Base-by-base conservation (phyloP, 1,140 invertebrate species). In the Penaeus vannamei region DNA sequence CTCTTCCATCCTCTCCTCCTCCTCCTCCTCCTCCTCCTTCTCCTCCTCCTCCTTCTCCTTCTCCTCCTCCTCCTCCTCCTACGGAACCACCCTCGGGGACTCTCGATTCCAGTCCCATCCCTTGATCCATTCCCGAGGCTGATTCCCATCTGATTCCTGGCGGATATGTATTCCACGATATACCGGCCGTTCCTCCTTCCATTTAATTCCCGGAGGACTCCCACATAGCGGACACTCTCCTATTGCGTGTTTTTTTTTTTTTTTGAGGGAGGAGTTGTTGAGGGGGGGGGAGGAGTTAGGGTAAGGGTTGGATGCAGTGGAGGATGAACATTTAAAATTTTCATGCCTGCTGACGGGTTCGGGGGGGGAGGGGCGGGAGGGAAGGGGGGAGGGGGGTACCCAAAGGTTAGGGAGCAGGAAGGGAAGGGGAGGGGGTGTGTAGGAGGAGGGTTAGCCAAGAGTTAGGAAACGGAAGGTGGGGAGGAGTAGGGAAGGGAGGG, bases 71-170 rank as follows among this genome's bases (percentile, higher is more conserved):
- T 61, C 72, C 26, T 19, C 62, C 61, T 32, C 29, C 26, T 60
- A 59, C n/a, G 14, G 53, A 53, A 53, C 14, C 53, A 53, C 53
- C 53, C 53, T 53, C 12, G 14, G 53, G 53, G 53, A 53, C 64
- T 20, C 29, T 53, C 86, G 26, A 66, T 84, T 84, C 82, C 82
- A 19, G 82, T 36, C 64, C 83, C 83, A 85, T 85, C 72, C 83
- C 82, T 64, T 8, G 82, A 23, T 46, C 83, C 83, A 85, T 85
- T 85, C 83, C 64, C 59, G 83, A 72, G 83, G 64, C 66, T 72
- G 64, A 85, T 85, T 85, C 83, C 83, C 62, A 69, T 84, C 62
- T 85, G 83, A 85, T 85, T 85, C 36, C 83, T 69, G 42, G 29
- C 17, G 83, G 83, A 66, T 66, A 85, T 72, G 64, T 85, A 85